A percentile compares a stretch with the other conserved stretches of the same genome.
Evolutionary conservation across 37 sponge, comb jelly and placozoan genomes (phyloP).

Genomic region (Aphrocallistes beatrix): DNA sequence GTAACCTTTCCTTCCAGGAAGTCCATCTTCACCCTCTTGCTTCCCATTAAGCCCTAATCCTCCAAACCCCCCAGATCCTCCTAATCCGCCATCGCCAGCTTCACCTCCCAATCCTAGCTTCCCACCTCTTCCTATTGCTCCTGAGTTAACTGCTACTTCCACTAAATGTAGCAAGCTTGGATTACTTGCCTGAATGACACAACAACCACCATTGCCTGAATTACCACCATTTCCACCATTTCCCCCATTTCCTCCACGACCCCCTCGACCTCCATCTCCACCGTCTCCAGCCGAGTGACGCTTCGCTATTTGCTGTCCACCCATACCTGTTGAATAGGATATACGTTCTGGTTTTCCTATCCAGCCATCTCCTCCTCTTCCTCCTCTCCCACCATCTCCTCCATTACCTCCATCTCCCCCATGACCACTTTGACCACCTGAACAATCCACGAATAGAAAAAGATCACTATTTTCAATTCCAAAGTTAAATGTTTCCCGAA

Average conservation of each 20-base stretch:
- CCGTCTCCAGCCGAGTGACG: no score
- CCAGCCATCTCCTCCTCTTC: constrained; percentile 39
- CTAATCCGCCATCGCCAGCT: constrained; percentile 43
- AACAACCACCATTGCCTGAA: no score
- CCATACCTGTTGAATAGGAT: no score
- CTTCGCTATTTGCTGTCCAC: no score
- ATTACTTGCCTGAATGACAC: no score
- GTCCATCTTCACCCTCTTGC: constrained; percentile 28
- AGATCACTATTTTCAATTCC: constrained; percentile 38
- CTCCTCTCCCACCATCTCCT: constrained; percentile 46
- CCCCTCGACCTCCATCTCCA: constrained; percentile 62
- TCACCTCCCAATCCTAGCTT: no score
- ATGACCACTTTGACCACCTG: constrained; percentile 59
- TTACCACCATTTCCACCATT: no score
- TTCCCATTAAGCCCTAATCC: no score
- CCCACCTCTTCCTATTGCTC: no score
- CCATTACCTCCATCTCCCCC: constrained; percentile 62
- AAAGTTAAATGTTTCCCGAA: constrained; percentile 25
- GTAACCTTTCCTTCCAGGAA: constrained; percentile 27
- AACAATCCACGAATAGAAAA: constrained; percentile 40
- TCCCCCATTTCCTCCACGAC: constrained; percentile 50
- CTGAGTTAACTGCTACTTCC: no score
- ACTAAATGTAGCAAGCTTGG: no score
- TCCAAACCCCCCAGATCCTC: constrained; percentile 43
- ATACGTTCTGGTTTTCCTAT: constrained; percentile 22